Conservation (phyloP, 1,140 invertebrate genomes). For the Leptonema lineaticorne region DNA sequence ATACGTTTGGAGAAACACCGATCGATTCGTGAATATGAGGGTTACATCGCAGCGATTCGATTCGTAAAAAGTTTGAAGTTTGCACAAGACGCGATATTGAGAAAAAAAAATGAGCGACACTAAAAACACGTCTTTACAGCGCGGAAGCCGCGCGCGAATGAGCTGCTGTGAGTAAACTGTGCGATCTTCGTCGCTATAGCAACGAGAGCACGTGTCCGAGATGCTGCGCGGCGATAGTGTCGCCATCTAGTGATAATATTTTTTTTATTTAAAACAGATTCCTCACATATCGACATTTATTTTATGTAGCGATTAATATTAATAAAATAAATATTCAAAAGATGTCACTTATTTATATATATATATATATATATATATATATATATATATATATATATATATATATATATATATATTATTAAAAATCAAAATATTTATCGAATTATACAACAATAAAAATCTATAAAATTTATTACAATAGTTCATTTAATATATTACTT, state of each 20-base stretch:
- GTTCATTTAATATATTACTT: too few relatives aligned
- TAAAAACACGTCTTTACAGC: neutral
- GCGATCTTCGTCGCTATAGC: neutral
- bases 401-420: neutral
- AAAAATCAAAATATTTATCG: too few relatives aligned
- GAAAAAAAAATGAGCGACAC: too few relatives aligned
- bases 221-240: neutral
- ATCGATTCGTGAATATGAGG: neutral
- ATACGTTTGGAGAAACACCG: neutral
- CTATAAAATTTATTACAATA: too few relatives aligned
- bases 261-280: too few relatives aligned
- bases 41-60: neutral
- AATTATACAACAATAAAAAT: too few relatives aligned
- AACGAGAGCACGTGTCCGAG: neutral
- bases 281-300: too few relatives aligned
- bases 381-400: neutral
- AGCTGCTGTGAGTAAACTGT: neutral
- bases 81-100: neutral
- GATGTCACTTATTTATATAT: neutral
- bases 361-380: neutral
- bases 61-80: neutral
- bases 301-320: too few relatives aligned
- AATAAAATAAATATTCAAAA: too few relatives aligned
- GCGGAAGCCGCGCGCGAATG: conserved; percentile 8
- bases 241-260: too few relatives aligned